These are phyloP conservation scores for Temnothorax nylanderi DNA, from an alignment of 1,140 invertebrate species.

Conservation along the genomic window DNA sequence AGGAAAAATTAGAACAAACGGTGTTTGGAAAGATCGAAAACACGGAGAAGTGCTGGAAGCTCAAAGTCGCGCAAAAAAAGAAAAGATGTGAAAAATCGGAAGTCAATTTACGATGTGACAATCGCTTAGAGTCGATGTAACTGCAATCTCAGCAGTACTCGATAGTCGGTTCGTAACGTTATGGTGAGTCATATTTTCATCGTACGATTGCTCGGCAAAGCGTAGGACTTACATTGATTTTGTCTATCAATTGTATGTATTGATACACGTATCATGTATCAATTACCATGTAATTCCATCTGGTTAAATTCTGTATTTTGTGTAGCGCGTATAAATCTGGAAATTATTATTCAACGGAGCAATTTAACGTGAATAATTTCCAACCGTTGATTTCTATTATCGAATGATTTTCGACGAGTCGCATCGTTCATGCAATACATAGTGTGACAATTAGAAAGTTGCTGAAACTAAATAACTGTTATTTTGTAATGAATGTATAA, in stretches of 20 bases:
- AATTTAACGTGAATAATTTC: slow-evolving; percentile 18
- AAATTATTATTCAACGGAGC: background rate
- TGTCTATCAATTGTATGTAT: background rate
- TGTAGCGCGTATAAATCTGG: background rate
- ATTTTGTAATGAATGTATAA: background rate
- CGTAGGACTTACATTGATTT: background rate
- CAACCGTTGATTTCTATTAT: slow-evolving; percentile 19
- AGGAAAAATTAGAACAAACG: slow-evolving; percentile 47
- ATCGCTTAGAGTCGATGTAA: slow-evolving; percentile 52
- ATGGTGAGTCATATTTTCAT: slow-evolving; percentile 52
- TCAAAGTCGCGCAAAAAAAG: background rate
- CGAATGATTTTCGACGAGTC: background rate
- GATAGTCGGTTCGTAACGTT: slow-evolving; percentile 67
- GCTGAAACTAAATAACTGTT: background rate
- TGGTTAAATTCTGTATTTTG: slow-evolving; percentile 17
- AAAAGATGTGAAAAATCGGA: background rate
- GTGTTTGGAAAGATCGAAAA: slow-evolving; percentile 3
- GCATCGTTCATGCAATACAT: background rate
- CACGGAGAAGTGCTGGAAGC: background rate
- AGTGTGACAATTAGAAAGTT: background rate
- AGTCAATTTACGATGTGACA: slow-evolving; percentile 52
- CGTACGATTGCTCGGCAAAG: background rate
- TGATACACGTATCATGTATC: background rate
- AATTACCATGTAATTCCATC: background rate
- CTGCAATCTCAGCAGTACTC: slow-evolving; percentile 71